Base-by-base conservation (phyloP, 1,140 invertebrate species). In the Gryllus bimaculatus region DNA sequence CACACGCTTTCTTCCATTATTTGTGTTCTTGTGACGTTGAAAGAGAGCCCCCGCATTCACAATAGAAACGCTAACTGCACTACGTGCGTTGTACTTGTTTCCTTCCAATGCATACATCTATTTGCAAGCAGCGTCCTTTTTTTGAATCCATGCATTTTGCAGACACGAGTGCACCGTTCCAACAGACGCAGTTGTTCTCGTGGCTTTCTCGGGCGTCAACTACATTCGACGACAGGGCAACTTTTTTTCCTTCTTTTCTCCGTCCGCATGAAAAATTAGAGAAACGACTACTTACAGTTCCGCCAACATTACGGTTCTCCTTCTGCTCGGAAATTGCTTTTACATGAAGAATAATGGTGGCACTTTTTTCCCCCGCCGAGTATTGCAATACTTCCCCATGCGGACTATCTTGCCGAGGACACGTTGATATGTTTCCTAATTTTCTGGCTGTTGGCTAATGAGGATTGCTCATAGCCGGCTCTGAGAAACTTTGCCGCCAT, bases 381-480 rank as follows among this genome's bases (percentile, higher is more conserved):
- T 66, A 66, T 66, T 66, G 54, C 54, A 66, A 66, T 66, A 66
- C 18, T 66, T 66, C 54, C 54, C 54, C 7, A 66, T 7, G 10
- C 18, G 54, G 54, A 66, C 10, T 66, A 10, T 18, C 54, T 66
- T 18, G 54, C 18, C 26, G 26, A 66, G 18, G 54, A 18, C 54
- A 66, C 54, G 54, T 66, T 66, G 54, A 66, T 66, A 66, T 66
- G 54, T 66, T 66, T 66, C 54, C 54, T 66, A 66, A 66, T 66
- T 66, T 66, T 66, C 54, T 13, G 18, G 54, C 54, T 13, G 54
- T 13, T 66, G 54, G 54, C 54, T 66, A 66, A 66, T 66, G 54
- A 66, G 54, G 18, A 66, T 66, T 66, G 54, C 54, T 66, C 54
- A 66, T 66, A 7, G 54, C 54, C 2, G 7, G 54, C 7, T 66